Conservation (phyloP, 2,888 invertebrate genomes). For the Pyrrhosoma nymphula region DNA sequence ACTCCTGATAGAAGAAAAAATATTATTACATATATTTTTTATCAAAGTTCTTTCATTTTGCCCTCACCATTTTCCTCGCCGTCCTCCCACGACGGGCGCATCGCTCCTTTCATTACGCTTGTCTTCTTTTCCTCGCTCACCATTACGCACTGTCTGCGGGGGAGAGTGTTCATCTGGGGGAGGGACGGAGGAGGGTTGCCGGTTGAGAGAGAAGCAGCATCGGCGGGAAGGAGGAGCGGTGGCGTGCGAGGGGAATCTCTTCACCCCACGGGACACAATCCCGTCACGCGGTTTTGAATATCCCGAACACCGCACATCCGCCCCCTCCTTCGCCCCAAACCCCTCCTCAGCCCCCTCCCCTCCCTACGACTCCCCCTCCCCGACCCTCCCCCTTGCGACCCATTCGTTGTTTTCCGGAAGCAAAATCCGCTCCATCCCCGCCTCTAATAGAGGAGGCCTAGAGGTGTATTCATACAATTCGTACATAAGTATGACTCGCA, state of each 20-base stretch:
- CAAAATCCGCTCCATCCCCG: not conserved
- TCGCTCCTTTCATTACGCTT: not conserved
- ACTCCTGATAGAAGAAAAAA: no score
- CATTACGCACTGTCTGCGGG: not conserved
- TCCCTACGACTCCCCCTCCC: not conserved
- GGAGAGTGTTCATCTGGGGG: not conserved
- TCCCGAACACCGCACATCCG: constrained; percentile 27
- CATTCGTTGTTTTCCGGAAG: not conserved
- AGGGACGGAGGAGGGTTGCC: not conserved
- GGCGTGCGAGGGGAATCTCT: constrained; percentile 1
- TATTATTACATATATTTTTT: no score
- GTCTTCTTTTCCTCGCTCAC: not conserved
- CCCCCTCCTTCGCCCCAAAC: not conserved
- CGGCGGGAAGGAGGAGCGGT: not conserved
- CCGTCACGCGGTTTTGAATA: constrained; percentile 51
- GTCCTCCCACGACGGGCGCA: not conserved
- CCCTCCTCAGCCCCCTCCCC: not conserved
- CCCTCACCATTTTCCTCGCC: not conserved
- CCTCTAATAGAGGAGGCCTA: no score
- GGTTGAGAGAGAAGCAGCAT: no score
- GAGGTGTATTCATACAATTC: no score
- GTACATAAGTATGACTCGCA: no score
- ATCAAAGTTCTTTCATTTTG: not conserved
- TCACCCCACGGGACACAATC: not conserved
- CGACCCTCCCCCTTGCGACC: not conserved